A percentile compares a stretch with the other conserved stretches of the same genome.
phyloP scores from a whole-genome alignment of 1,140 invertebrate species.

The Drosophila serrata region DNA sequence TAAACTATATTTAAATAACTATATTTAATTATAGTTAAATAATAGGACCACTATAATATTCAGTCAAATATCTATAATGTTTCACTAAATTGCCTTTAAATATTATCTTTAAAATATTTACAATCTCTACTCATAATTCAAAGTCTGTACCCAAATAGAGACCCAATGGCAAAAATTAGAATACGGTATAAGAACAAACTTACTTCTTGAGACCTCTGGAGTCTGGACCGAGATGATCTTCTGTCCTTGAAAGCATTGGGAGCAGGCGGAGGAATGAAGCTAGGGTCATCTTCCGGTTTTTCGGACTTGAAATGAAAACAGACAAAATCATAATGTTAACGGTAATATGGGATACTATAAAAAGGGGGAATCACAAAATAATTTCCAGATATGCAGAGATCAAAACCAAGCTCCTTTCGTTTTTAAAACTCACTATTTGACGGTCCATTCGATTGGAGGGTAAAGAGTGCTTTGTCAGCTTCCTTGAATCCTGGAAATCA shows the following conservation, averaged over 20 bases:
- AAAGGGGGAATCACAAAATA: neutral
- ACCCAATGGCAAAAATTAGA: neutral
- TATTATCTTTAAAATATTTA: too few relatives aligned
- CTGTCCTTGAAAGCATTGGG: neutral
- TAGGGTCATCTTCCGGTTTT: neutral
- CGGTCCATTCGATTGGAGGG: neutral
- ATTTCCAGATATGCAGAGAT: neutral
- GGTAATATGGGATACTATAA: too few relatives aligned
- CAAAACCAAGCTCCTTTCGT: neutral
- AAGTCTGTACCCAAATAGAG: too few relatives aligned
- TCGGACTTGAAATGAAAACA: neutral
- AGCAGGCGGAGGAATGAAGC: neutral
- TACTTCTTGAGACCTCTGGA: neutral
- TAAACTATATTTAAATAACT: too few relatives aligned
- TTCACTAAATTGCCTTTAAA: too few relatives aligned
- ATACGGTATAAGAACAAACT: neutral
- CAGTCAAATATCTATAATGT: too few relatives aligned
- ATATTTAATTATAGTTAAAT: too few relatives aligned
- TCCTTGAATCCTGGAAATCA: neutral
- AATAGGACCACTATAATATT: too few relatives aligned
- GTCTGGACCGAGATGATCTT: neutral
- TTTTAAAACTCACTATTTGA: neutral
- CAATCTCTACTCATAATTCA: too few relatives aligned
- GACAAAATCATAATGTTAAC: neutral
- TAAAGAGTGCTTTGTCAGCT: neutral